phyloP scores from a whole-genome alignment of 1,140 invertebrate genomes.

The Lethocerus indicus region DNA sequence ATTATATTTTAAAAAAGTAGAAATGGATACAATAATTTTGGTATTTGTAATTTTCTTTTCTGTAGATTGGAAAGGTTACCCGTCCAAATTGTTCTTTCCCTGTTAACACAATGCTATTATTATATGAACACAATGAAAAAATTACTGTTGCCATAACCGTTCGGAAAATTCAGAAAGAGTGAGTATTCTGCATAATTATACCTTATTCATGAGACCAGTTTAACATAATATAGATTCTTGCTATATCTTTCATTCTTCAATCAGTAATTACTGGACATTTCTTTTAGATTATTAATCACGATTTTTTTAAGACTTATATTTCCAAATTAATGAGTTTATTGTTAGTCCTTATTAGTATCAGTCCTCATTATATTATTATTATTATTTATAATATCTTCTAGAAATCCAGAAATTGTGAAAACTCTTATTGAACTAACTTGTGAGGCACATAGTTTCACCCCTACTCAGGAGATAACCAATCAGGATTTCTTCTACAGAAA shows the following conservation, averaged over 20 bases:
- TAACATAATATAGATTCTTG: not conserved
- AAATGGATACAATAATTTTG: not conserved
- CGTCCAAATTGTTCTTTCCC: not conserved
- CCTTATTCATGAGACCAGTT: no score
- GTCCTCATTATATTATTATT: no score
- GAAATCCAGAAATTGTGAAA: no score
- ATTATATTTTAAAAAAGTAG: not conserved
- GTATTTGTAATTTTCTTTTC: not conserved
- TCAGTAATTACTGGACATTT: not conserved
- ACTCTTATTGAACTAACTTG: no score
- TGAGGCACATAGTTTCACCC: no score
- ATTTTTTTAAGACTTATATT: not conserved
- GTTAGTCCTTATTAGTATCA: not conserved
- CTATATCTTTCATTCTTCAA: not conserved
- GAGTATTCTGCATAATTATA: no score
- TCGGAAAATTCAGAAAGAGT: constrained; percentile 3
- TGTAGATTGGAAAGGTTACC: constrained; percentile 11
- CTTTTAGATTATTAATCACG: not conserved
- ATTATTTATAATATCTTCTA: no score
- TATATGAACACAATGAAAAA: constrained; percentile 12
- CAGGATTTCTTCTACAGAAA: no score
- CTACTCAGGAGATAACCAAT: no score
- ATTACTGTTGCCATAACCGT: not conserved
- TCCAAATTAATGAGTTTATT: not conserved
- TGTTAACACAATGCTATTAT: constrained; percentile 2